Base-by-base conservation (phyloP, 2,888 invertebrate species). In the Anoplius nigerrimus region DNA sequence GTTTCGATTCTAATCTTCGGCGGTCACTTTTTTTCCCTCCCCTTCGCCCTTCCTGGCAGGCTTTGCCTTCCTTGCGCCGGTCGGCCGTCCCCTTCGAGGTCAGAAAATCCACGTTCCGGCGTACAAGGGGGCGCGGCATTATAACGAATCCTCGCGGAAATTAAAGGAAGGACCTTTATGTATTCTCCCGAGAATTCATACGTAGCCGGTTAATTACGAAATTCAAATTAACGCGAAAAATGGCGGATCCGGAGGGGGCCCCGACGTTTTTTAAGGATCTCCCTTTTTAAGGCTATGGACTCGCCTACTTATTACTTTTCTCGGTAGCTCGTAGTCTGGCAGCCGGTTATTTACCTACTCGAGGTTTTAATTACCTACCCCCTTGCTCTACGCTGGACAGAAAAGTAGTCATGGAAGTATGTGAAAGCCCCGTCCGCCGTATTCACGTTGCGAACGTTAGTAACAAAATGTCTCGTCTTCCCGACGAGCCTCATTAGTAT, bases 141-240 rank as follows among this genome's bases (percentile, higher is more conserved):
- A 80, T 79, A 79, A 79, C 79, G 84, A 85, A 85, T 86, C 82
- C 83, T 85, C 83, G 81, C 78, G 82, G 83, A 84, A 84, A 86
- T 86, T 86, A 84, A 84, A 83, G 81, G 84, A 82, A 79, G 82
- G 83, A 84, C 82, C 81, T 83, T 84, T 84, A 83, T 84, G 83
- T 85, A 81, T 84, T 82, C 82, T 81, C 84, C 75, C 68, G 83
- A 81, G 82, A 79, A 78, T 82, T 81, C 76, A 80, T 82, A 79
- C 82, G 81, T 83, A 80, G 81, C 78, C 81, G 82, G 76, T 81
- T 87, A 88, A 88, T 88, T 88, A 88, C 85, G 83, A 87, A 88
- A 88, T 88, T 88, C 86, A 88, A 88, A 88, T 88, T 88, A 88
- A 88, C 87, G 87, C 85, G 87, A 87, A 88, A 88, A 87, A 88